These are phyloP conservation scores for Leptobrachium ailaonicum DNA, from an alignment of 2,113 vertebrate species.

Conservation along the genomic window DNA sequence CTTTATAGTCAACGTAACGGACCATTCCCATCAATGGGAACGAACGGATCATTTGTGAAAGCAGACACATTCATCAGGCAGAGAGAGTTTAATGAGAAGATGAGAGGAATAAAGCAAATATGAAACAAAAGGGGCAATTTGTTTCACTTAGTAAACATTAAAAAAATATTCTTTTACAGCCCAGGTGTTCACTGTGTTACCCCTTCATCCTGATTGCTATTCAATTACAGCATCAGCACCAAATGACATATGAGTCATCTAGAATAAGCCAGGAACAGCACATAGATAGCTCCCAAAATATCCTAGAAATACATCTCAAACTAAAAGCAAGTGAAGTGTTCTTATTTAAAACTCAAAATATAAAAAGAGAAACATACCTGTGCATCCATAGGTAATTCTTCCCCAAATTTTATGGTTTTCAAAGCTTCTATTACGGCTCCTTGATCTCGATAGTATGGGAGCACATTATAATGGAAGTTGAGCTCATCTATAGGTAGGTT, in stretches of 20 bases:
- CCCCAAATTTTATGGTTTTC: conserved; percentile 58
- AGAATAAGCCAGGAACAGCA: background rate
- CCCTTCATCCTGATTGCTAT: background rate
- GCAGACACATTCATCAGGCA: background rate
- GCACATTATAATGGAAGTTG: conserved; percentile 74
- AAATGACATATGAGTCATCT: too few species aligned
- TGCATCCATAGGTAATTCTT: conserved; percentile 70
- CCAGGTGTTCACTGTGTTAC: background rate
- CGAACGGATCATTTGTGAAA: background rate
- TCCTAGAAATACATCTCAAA: too few species aligned
- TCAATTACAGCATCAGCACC: too few species aligned
- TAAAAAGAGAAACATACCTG: conserved; percentile 60
- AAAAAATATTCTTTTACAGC: background rate
- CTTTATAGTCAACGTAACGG: background rate
- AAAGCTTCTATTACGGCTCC: conserved; percentile 65
- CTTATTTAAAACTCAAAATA: background rate
- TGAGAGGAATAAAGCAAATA: too few species aligned
- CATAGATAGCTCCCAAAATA: background rate
- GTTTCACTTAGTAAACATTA: background rate
- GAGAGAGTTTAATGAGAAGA: background rate
- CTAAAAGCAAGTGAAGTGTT: background rate
- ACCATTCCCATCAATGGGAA: background rate
- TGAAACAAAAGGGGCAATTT: background rate
- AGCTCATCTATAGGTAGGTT: conserved; percentile 85
- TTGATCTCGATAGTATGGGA: conserved; percentile 76